Conservation (phyloP, 2,113 vertebrate species). For the Heloderma charlesbogerti region DNA sequence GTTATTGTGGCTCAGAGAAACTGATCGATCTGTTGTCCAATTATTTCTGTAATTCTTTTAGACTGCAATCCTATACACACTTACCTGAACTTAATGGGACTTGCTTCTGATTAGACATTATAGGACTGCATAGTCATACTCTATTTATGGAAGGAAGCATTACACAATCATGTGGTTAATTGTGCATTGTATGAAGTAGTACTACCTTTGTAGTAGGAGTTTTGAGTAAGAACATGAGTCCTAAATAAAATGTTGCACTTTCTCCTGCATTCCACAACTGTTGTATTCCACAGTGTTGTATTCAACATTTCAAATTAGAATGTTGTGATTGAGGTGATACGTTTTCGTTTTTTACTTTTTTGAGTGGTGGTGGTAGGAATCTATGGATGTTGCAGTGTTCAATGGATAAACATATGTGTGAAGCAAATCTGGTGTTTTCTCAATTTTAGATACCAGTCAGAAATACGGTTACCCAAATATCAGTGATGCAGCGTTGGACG, state of each 20-base stretch:
- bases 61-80: not conserved
- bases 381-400: not conserved
- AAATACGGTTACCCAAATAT: not conserved
- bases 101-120: not conserved
- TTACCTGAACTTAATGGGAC: not conserved
- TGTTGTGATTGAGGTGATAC: not conserved
- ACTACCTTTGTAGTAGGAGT: not conserved
- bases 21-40: not conserved
- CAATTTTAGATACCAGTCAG: not conserved
- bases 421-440: not conserved
- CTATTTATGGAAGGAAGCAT: not conserved
- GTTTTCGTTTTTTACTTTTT: too few relatives aligned
- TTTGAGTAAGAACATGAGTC: not conserved
- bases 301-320: not conserved
- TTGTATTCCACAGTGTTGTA: not conserved
- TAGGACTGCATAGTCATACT: not conserved
- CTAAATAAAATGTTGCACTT: not conserved
- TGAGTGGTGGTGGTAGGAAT: too few relatives aligned
- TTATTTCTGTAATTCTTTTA: not conserved
- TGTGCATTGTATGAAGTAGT: not conserved
- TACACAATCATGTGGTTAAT: not conserved
- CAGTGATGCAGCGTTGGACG: not conserved
- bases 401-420: not conserved
- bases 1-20: not conserved
- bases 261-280: not conserved